These are phyloP conservation scores for Apotomis capreana DNA, from an alignment of 2,888 invertebrate species.

Conservation along the genomic window DNA sequence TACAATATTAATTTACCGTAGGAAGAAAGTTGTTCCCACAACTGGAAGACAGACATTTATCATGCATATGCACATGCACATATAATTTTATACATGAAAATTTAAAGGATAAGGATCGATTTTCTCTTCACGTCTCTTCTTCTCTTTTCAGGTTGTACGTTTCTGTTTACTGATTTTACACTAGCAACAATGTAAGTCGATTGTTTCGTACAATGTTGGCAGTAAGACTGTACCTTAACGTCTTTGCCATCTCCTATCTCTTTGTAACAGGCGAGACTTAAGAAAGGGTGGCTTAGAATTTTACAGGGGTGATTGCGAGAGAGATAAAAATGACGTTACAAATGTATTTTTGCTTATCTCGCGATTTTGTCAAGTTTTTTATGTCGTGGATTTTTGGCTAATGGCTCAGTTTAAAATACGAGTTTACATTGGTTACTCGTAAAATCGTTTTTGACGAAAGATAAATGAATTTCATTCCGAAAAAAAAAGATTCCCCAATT, in stretches of 20 bases:
- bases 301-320: constrained; percentile 34
- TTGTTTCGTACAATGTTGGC: constrained; percentile 14
- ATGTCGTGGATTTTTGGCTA: not conserved
- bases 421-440: too few relatives aligned
- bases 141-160: not conserved
- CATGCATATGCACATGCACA: not conserved
- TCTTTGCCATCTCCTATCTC: constrained; percentile 34
- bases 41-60: not conserved
- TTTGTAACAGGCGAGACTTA: constrained; percentile 33
- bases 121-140: not conserved
- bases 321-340: constrained; percentile 35
- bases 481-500: too few relatives aligned
- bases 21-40: not conserved
- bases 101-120: not conserved
- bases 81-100: constrained; percentile 35
- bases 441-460: too few relatives aligned
- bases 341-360: constrained; percentile 37
- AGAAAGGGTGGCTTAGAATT: constrained; percentile 36
- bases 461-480: too few relatives aligned
- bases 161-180: constrained; percentile 2
- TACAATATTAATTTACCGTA: not conserved
- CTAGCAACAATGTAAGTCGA: constrained; percentile 16
- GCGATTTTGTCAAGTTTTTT: not conserved
- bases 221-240: constrained; percentile 28
- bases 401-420: not conserved